These are phyloP conservation scores for Pogonognathellus flavescens DNA, from an alignment of 1,140 invertebrate species.

Conservation along the genomic window DNA sequence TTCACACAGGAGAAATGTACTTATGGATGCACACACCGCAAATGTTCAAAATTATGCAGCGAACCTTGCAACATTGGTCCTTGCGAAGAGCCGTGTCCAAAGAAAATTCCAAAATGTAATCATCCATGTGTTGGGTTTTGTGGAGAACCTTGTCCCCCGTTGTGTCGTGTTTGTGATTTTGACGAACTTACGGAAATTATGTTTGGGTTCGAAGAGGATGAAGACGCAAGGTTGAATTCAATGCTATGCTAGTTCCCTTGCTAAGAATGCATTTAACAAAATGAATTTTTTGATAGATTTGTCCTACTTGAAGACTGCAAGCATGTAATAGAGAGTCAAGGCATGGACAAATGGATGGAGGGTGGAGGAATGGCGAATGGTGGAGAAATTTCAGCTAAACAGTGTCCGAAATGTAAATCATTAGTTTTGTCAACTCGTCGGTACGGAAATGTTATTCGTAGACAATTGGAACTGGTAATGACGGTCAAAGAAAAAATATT, in stretches of 20 bases:
- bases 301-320: conserved; percentile 77
- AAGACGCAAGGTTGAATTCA: conserved; percentile 72
- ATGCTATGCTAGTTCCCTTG: too few relatives aligned
- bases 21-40: conserved; percentile 73
- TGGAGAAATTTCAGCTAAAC: conserved; percentile 70
- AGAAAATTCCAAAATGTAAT: conserved; percentile 71
- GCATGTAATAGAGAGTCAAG: conserved; percentile 75
- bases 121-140: conserved; percentile 79
- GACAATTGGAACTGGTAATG: conserved; percentile 69
- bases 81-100: conserved; percentile 73
- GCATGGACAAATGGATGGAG: conserved; percentile 74
- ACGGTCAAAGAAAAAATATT: conserved; percentile 69
- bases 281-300: conserved; percentile 71
- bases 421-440: conserved; percentile 70
- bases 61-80: conserved; percentile 72
- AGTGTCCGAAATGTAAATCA: conserved; percentile 73
- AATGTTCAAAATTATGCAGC: conserved; percentile 74
- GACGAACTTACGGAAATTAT: conserved; percentile 74
- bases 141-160: conserved; percentile 75
- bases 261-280: too few relatives aligned
- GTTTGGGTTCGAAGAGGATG: conserved; percentile 73
- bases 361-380: conserved; percentile 67
- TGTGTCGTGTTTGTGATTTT: conserved; percentile 70
- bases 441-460: conserved; percentile 71
- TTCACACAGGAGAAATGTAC: conserved; percentile 66